Conservation (phyloP, 2,888 invertebrate species). For the Toxonevra muliebris region DNA sequence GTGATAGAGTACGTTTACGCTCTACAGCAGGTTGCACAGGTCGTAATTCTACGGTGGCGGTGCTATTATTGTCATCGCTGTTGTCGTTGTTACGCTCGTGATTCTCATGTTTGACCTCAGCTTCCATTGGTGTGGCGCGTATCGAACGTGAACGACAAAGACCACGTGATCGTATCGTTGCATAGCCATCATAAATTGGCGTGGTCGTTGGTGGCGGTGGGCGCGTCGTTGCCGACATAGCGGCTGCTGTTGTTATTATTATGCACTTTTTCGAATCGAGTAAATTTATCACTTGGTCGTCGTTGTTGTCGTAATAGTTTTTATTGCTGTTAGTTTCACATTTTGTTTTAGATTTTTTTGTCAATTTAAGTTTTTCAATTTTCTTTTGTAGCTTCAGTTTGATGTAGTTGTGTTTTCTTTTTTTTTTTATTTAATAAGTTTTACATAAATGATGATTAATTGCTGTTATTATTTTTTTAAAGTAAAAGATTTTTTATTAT, state of each 20-base stretch:
- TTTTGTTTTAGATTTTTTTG: slow-evolving; percentile 41
- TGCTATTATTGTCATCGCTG: slow-evolving; percentile 8
- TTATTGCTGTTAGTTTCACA: slow-evolving; percentile 42
- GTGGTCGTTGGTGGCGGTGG: slow-evolving; percentile 51
- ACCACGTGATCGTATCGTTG: slow-evolving; percentile 78
- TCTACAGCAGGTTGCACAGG: slow-evolving; percentile 36
- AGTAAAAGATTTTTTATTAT: slow-evolving; percentile 41
- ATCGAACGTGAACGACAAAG: slow-evolving; percentile 64
- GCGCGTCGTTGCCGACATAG: slow-evolving; percentile 43
- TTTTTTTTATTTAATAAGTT: slow-evolving; percentile 21
- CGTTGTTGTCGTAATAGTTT: slow-evolving; percentile 13
- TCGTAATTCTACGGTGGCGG: slow-evolving; percentile 12
- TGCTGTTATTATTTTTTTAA: slow-evolving; percentile 41
- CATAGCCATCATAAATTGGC: slow-evolving; percentile 86
- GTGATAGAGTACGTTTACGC: slow-evolving; percentile 56
- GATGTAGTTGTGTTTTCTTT: slow-evolving; percentile 3
- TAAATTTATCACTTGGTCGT: slow-evolving; percentile 23
- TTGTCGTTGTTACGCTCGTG: background rate
- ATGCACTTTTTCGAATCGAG: slow-evolving; percentile 9
- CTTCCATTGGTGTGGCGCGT: slow-evolving; percentile 56
- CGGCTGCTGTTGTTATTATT: slow-evolving; percentile 1
- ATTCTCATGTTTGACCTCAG: slow-evolving; percentile 34
- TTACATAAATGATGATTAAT: slow-evolving; percentile 57
- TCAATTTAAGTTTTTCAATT: slow-evolving; percentile 47
- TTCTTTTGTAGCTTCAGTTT: slow-evolving; percentile 43